Evolutionary conservation across 2,888 invertebrate genomes (phyloP).

Genomic region (Cecidostiba fungosa): DNA sequence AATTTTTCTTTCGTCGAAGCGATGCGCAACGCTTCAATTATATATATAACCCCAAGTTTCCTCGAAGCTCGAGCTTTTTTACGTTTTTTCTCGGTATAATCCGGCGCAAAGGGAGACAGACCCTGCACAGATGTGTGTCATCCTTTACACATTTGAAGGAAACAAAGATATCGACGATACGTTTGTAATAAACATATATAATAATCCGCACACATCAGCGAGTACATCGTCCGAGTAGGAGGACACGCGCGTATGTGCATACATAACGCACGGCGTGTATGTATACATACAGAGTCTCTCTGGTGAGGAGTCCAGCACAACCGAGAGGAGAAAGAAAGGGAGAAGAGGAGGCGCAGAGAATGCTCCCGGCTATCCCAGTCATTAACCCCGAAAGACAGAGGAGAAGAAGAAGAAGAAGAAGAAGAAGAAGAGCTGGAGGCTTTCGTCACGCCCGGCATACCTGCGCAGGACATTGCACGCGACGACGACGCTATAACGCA

Average conservation of each 20-base stretch:
- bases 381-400: conserved; percentile 52
- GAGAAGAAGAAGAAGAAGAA: background rate
- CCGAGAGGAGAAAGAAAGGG: conserved; percentile 33
- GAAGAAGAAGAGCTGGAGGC: conserved; percentile 8
- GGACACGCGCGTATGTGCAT: background rate
- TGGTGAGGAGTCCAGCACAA: background rate
- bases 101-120: no score
- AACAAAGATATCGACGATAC: no score
- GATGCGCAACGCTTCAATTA: background rate
- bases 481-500: background rate
- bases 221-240: conserved; percentile 24
- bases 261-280: background rate
- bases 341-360: conserved; percentile 36
- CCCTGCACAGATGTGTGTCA: no score
- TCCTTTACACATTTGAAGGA: no score
- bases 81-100: no score
- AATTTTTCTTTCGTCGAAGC: background rate
- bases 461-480: conserved; percentile 40
- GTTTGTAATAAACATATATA: no score
- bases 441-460: conserved; percentile 51
- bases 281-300: background rate
- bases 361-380: conserved; percentile 58
- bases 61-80: background rate
- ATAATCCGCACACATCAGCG: background rate
- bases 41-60: no score